Percentiles rank a stretch among this genome's conserved stretches.
These are phyloP conservation scores for Takifugu rubripes DNA, from an alignment of 2,797 vertebrate genomes.

Conservation along the genomic window DNA sequence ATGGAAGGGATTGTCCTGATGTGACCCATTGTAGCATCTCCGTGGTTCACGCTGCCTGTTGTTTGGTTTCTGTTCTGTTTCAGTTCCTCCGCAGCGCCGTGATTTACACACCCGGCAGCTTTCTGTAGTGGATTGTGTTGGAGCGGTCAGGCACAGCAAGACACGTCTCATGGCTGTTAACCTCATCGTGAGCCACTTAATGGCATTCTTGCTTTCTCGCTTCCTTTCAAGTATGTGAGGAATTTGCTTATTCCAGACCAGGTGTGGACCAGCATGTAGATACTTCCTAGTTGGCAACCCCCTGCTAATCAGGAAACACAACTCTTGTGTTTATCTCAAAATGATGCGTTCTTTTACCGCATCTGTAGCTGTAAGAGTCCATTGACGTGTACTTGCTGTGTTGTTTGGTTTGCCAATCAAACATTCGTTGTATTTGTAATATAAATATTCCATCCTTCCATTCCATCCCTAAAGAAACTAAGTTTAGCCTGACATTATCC, in stretches of 20 bases:
- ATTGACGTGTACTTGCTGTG: background rate
- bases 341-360: too few relatives aligned
- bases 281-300: conserved; percentile 5
- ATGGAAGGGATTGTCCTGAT: background rate
- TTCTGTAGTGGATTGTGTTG: conserved; percentile 19
- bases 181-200: conserved; percentile 29
- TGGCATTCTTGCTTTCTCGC: conserved; percentile 48
- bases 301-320: background rate
- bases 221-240: conserved; percentile 52
- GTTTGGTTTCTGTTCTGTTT: conserved; percentile 70
- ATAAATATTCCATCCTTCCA: conserved; percentile 5
- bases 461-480: conserved; percentile 23
- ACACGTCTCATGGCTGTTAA: conserved; percentile 29
- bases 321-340: too few relatives aligned
- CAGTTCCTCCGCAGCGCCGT: conserved; percentile 53
- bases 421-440: background rate
- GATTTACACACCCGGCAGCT: conserved; percentile 52
- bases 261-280: conserved; percentile 12
- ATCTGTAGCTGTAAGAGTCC: too few relatives aligned
- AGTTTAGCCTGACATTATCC: conserved; percentile 31
- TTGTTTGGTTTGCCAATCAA: background rate
- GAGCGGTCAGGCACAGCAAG: conserved; percentile 19
- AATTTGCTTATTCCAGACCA: conserved; percentile 43
- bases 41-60: conserved; percentile 17
- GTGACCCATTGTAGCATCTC: conserved; percentile 9